Base-by-base conservation (phyloP, 2,113 vertebrate species). In the Platysteira castanea region DNA sequence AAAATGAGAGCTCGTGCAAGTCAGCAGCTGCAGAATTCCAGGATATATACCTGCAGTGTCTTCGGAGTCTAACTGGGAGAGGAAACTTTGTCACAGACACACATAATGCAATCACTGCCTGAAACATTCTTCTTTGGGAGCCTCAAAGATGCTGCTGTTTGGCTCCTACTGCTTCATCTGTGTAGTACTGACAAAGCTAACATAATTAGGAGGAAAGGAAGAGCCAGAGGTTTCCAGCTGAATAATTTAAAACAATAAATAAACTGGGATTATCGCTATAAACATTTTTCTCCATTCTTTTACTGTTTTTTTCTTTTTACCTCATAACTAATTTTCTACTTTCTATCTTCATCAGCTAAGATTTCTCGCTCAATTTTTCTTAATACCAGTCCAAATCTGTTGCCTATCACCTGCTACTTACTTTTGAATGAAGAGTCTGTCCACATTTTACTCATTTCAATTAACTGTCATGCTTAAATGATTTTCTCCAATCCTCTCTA, bases 391-490 rank as follows among this genome's bases (percentile, higher is more conserved):
- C 47, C 69, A 77, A 69, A 93, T 70, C 79, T 93, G 92, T 80
- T 92, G 37, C 69, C 79, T 85, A 53, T 95, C 87, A 92, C 52
- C 61, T 91, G 52, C 63, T 96, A 86, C 76, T 90, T 90, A 81
- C 37, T 79, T 93, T 80, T 77, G 80, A 93, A 85, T 92, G 80
- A 88, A 63, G 24, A 80, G 19, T 30, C 63, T 93, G 52, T 89
- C 61, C 42, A 23, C 63, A 42, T 79, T 3, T 93, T 82, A 67
- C 44, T 91, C 5, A 42, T 92, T 95, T 91, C 64, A 89, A 59
- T 91, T 93, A 97, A 93, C 19, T 95, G 42, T 17, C 56, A n/a
- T 59, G 67, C 74, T 85, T 84, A 94, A 91, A 93, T 73, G 47
- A 69, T 78, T 76, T 59, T 92, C 84, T 63, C 33, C 68, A 81